Base-by-base conservation (phyloP, 2,888 invertebrate species). In the Lycaena phlaeas region DNA sequence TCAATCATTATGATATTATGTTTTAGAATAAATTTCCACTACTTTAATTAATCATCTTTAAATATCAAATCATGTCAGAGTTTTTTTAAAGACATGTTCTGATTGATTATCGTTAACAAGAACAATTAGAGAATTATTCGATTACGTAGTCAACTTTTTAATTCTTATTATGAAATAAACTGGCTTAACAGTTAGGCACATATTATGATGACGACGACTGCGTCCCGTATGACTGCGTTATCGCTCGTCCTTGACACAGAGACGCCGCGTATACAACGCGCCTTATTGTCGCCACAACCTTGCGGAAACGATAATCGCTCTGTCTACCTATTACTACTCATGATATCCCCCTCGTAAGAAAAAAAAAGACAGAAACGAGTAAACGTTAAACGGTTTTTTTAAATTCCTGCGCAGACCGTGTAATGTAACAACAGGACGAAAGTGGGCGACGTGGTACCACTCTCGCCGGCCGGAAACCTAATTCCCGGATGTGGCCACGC, bases 401-500 rank as follows among this genome's bases (percentile, higher is more conserved):
- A 12, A 29, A 26, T 27, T 36, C 12, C 14, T 4, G 26, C 10
- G 7, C 14, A 11, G 15, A 11, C 25, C 9, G 11, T 38, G 25
- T 41, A 18, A 11, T n/a, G 40, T 36, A 12, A 26, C 40, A 48
- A 53, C 68, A 70, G 70, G 71, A 75, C 65, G 66, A 74, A 76
- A 76, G 82, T 79, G 77, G 82, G 78, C 76, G 76, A 73, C 65
- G 64, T 69, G 69, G 68, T 63, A 62, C 63, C 66, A 73, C 79
- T 81, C 79, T 79, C 71, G 73, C 70, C 74, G 61, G 68, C 82
- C 82, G 84, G 84, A 84, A 82, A 81, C 73, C 76, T 74, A 76
- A 82, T 81, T 84, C 82, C 84, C 82, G 82, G 84, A 84, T 84
- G 84, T 73, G 82, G 79, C 71, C 65, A 79, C 75, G 78, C 79